phyloP scores from a whole-genome alignment of 1,140 invertebrate genomes.

The Homalodisca vitripennis region DNA sequence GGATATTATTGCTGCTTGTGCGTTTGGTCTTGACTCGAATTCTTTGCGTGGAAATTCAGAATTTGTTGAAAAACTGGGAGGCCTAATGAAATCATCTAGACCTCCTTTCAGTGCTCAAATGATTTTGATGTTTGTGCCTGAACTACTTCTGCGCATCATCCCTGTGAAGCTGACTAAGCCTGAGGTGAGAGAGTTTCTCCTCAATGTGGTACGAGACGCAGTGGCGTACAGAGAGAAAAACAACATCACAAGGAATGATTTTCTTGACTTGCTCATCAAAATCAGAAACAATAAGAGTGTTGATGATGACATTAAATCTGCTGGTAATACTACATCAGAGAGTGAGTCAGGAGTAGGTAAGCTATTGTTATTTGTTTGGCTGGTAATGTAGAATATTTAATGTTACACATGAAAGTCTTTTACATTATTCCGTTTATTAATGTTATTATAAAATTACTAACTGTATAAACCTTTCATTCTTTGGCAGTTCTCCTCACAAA shows the following conservation, averaged over 20 bases:
- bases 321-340: no score
- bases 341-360: no score
- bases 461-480: no score
- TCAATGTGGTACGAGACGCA: constrained; percentile 41
- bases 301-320: background rate
- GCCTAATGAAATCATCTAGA: background rate
- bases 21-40: constrained; percentile 58
- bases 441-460: no score
- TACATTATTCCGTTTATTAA: no score
- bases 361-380: no score
- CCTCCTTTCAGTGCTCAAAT: constrained; percentile 26
- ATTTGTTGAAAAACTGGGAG: constrained; percentile 36
- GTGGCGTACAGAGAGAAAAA: constrained; percentile 50
- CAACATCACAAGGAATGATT: constrained; percentile 50
- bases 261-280: constrained; percentile 42
- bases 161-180: no score
- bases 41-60: constrained; percentile 46
- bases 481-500: no score
- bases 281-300: constrained; percentile 34
- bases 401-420: no score
- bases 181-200: constrained; percentile 43
- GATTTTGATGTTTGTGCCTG: background rate
- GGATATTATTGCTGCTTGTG: constrained; percentile 57
- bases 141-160: constrained; percentile 32
- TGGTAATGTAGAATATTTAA: no score